Evolutionary conservation across 2,888 invertebrate species (phyloP).

Genomic region (Cephus runcator): DNA sequence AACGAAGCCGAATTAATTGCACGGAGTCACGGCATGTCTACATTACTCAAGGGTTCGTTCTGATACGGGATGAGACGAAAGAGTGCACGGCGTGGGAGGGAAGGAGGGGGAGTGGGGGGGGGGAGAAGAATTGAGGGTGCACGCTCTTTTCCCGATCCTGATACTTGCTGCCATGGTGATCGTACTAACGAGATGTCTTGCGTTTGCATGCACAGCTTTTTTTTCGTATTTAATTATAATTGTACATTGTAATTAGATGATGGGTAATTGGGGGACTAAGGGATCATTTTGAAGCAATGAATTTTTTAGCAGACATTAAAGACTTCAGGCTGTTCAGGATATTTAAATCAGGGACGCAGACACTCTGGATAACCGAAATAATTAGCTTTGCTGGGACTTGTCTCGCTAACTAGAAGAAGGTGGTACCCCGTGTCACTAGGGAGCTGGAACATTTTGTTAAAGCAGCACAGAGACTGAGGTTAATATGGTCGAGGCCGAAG

Average conservation of each 20-base stretch:
- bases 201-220: not conserved
- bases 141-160: not conserved
- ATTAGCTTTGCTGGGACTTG: not conserved
- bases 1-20: slow-evolving; percentile 51
- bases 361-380: not conserved
- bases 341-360: not conserved
- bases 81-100: not conserved
- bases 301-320: not conserved
- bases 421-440: not conserved
- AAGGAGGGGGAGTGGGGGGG: not conserved
- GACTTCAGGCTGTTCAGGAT: not conserved
- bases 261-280: not conserved
- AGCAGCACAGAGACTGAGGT: not conserved
- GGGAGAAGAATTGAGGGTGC: slow-evolving; percentile 8
- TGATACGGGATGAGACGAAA: slow-evolving; percentile 21
- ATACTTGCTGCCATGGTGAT: not conserved
- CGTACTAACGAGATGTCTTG: not conserved
- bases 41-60: slow-evolving; percentile 41
- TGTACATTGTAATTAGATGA: not conserved
- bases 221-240: not conserved
- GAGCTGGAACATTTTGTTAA: not conserved
- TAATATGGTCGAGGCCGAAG: not conserved
- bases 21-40: slow-evolving; percentile 50
- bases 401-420: not conserved
- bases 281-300: not conserved